Evolutionary conservation across 2,888 invertebrate genomes (phyloP), one percentile per base, ranked within the genome.

Genomic region (Ornithoptera priamus): DNA sequence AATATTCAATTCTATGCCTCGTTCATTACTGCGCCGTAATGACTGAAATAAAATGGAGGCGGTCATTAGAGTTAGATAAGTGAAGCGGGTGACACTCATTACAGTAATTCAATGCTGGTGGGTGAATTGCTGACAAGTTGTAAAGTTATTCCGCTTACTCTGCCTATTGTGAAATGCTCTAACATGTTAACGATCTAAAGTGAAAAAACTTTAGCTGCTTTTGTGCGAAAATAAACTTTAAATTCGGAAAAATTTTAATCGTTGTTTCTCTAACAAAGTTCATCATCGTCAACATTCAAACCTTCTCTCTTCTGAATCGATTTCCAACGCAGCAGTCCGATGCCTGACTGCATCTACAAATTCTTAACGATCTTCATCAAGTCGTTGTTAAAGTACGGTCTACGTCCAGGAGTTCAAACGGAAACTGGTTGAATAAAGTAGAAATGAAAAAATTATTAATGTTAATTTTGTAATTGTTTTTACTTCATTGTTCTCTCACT

Each of bases 121-220:
- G 77, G 76, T 75, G 80, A 81, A 84, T 82, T 80, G 78, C 79
- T 74, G 78, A 77, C 79, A 81, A 81, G 83, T 83, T 81, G 83
- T 80, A 81, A 79, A 80, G 77, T 76, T 78, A 71, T 63, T 69
- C 67, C 57, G 60, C 39, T 65, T 56, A 62, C 68, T 59, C 36
- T 61, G 24, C 36, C 17, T 18, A 60, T 60, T 30, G 36, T 60
- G 5, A 36, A 22, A 58, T 5, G 8, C 22, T 58, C 12, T 22
- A 12, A n/a, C 56, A 56, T 15, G 56, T 62, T 50, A 53, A 62
- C 58, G 39, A 56, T 39, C 63, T 39, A 20, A 57, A 57, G 22
- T 30, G 30, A 65, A 60, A 46, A 17, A 46, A 50, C 12, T 18
- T 46, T 24, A 22, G 15, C 36, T 18, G 15, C 17, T 60, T 59